phyloP scores from a whole-genome alignment of 2,113 vertebrate genomes.

The Prunella himalayana region DNA sequence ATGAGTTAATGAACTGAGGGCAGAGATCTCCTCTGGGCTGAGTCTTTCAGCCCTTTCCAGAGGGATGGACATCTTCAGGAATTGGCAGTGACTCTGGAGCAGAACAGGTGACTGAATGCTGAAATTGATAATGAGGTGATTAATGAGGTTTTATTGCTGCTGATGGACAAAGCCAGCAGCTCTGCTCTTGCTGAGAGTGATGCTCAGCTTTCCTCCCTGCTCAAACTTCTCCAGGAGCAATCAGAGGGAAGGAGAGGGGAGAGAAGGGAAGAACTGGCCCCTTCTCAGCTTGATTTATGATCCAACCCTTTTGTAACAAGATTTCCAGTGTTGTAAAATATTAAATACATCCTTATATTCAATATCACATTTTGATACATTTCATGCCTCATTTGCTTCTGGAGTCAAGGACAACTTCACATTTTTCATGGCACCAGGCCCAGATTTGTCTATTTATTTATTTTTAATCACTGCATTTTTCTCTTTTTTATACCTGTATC shows the following conservation, averaged over 20 bases:
- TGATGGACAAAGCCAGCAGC: conserved; percentile 2
- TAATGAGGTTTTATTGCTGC: not conserved
- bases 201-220: not conserved
- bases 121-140: not conserved
- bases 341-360: conserved; percentile 74
- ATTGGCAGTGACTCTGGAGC: not conserved
- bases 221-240: not conserved
- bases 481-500: conserved; percentile 20
- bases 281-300: conserved; percentile 63
- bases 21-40: not conserved
- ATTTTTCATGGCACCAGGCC: conserved; percentile 71
- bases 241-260: not conserved
- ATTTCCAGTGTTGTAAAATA: conserved; percentile 70
- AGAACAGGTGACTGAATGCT: not conserved
- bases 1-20: not conserved
- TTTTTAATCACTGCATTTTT: conserved; percentile 41
- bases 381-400: conserved; percentile 74
- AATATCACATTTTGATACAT: conserved; percentile 76
- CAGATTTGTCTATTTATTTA: conserved; percentile 63
- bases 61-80: not conserved
- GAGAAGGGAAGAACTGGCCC: not conserved
- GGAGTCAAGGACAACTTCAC: conserved; percentile 72
- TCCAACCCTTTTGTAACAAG: conserved; percentile 57
- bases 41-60: not conserved
- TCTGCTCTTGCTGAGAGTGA: not conserved